These are phyloP conservation scores for Sylvicapra grimmia DNA, from an alignment of 2,113 vertebrate genomes.

Conservation along the genomic window DNA sequence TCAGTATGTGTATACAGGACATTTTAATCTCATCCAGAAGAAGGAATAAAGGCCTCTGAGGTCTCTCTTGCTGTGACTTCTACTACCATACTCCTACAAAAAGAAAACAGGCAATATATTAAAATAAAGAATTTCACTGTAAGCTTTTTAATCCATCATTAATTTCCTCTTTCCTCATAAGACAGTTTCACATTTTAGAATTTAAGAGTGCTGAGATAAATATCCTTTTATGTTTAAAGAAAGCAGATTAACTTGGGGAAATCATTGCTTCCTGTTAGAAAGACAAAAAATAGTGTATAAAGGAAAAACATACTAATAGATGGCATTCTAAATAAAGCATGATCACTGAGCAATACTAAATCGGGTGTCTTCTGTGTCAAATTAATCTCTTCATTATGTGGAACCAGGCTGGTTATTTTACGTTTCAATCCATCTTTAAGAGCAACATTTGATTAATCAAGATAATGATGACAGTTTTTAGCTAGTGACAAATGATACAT, in stretches of 20 bases:
- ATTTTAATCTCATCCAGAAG: slow-evolving; percentile 65
- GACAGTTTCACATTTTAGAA: slow-evolving; percentile 73
- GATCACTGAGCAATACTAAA: slow-evolving; percentile 79
- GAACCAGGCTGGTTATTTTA: slow-evolving; percentile 79
- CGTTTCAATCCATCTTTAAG: slow-evolving; percentile 82
- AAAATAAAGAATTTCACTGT: slow-evolving; percentile 64
- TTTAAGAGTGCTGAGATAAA: slow-evolving; percentile 64
- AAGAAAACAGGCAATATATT: slow-evolving; percentile 72
- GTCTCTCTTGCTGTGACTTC: slow-evolving; percentile 67
- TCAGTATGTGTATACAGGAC: background rate
- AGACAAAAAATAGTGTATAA: slow-evolving; percentile 79
- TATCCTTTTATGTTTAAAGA: slow-evolving; percentile 76
- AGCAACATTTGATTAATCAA: slow-evolving; percentile 83
- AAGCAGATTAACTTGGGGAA: slow-evolving; percentile 77
- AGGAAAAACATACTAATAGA: slow-evolving; percentile 81
- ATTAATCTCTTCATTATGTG: slow-evolving; percentile 87
- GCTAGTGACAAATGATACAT: slow-evolving; percentile 77
- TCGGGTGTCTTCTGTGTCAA: slow-evolving; percentile 82
- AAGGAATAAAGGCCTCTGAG: slow-evolving; percentile 62
- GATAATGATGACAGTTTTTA: slow-evolving; percentile 81
- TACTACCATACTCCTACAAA: slow-evolving; percentile 64
- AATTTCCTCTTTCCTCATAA: slow-evolving; percentile 70
- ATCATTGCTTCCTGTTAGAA: slow-evolving; percentile 73
- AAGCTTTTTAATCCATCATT: slow-evolving; percentile 66
- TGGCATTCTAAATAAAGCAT: slow-evolving; percentile 82